A percentile compares a stretch with the other conserved stretches of the same genome.
These are phyloP conservation scores for Cybosia mesomella DNA, from an alignment of 2,888 invertebrate species.

Conservation along the genomic window DNA sequence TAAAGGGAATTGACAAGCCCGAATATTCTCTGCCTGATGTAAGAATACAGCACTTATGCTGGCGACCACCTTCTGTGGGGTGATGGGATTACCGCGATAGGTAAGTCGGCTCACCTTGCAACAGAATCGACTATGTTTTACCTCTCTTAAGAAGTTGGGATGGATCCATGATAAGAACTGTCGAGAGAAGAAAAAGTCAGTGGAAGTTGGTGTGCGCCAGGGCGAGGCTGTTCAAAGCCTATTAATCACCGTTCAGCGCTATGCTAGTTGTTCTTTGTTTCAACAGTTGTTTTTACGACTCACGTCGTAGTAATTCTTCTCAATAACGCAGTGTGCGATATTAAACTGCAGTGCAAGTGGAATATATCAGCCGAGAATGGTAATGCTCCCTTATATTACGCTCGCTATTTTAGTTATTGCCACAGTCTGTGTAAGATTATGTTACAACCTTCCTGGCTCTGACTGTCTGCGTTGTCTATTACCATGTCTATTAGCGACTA, in stretches of 20 bases:
- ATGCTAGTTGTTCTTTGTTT: not conserved
- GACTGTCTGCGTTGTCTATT: not conserved
- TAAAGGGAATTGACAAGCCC: no score
- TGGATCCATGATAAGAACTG: not conserved
- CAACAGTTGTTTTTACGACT: not conserved
- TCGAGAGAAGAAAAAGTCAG: no score
- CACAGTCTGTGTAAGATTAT: not conserved
- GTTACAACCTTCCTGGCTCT: not conserved
- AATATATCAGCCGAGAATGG: not conserved
- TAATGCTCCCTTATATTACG: not conserved
- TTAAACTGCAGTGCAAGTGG: conserved; percentile 2
- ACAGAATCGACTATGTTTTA: not conserved
- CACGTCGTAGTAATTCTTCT: conserved; percentile 13
- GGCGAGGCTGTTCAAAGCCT: not conserved
- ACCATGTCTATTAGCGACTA: no score
- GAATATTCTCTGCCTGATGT: no score
- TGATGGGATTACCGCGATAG: no score
- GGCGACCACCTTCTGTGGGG: no score
- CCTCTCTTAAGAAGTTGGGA: not conserved
- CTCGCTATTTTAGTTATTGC: not conserved
- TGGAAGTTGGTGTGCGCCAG: not conserved
- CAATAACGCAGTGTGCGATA: conserved; percentile 1
- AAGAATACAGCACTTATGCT: no score
- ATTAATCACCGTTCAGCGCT: not conserved
- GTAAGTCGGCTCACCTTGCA: not conserved